Evolutionary conservation across 2,888 invertebrate genomes (phyloP).

Genomic region (Cryptocheilus praepositus): DNA sequence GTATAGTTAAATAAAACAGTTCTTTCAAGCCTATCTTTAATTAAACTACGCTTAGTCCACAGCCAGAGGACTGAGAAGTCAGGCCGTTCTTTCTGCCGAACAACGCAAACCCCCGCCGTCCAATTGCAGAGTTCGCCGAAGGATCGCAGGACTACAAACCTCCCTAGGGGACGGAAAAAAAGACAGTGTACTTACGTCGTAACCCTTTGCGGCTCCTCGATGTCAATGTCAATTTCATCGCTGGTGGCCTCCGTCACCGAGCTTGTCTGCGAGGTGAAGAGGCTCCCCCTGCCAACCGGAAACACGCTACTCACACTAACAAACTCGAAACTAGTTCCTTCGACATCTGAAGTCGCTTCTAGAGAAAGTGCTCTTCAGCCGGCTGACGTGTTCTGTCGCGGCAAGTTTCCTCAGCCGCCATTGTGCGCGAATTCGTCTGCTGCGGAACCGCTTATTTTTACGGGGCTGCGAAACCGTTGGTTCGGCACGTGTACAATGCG

Average conservation of each 20-base stretch:
- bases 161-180: too few species aligned
- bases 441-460: too few species aligned
- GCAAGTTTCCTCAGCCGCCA: constrained; percentile 32
- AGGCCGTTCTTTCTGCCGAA: too few species aligned
- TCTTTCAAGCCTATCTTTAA: too few species aligned
- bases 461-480: too few species aligned
- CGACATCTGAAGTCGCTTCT: constrained; percentile 30
- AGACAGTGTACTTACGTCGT: constrained; percentile 77
- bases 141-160: too few species aligned
- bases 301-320: constrained; percentile 66
- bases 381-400: constrained; percentile 38
- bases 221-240: constrained; percentile 81
- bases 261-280: constrained; percentile 78
- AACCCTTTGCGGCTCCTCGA: constrained; percentile 80
- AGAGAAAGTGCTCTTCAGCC: constrained; percentile 50
- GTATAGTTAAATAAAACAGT: too few species aligned
- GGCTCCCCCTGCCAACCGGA: constrained; percentile 71
- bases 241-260: constrained; percentile 83
- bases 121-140: too few species aligned
- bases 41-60: too few species aligned
- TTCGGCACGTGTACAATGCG: too few species aligned
- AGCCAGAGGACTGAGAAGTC: too few species aligned
- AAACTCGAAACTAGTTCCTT: constrained; percentile 50
- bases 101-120: too few species aligned
- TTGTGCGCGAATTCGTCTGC: constrained; percentile 1